Evolutionary conservation across 2,888 invertebrate genomes (phyloP), one percentile per base, ranked within the genome.

Genomic region (Lymantria monacha): DNA sequence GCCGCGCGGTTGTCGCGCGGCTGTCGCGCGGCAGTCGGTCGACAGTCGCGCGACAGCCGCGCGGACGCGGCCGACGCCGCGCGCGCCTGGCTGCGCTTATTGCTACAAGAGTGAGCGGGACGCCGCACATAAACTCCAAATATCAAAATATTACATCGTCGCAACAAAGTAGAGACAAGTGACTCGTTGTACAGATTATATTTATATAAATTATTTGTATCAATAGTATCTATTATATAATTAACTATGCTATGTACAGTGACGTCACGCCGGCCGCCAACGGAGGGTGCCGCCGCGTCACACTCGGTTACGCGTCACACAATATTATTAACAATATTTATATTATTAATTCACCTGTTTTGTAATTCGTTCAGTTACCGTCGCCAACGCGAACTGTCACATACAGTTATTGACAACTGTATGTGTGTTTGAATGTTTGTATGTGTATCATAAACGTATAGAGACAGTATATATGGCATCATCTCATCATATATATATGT

Each of bases 321-420:
- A 66, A 75, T 63, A 61, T 64, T 62, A 63, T 62, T 69, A 65
- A 69, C 59, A 66, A 71, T 72, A 64, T 56, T 60, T 72, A 72
- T 70, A 57, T 70, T 72, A 66, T 65, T n/a, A n/a, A n/a, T 76
- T 77, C 53, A 85, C 85, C 85, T 85, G 86, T 85, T 68, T 74
- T 72, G 72, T 85, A 87, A 87, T 87, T 87, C 87, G 87, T 86
- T 85, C 69, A 72, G 82, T 84, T 83, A 71, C 63, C 51, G 65
- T 59, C 46, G 57, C 56, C 48, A 51, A 57, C 46, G 57, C 56
- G 49, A 51, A 57, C 46, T 51, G n/a, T 63, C 54, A 64, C 47
- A 54, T 22, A 55, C 2, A 22, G 5, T 22, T 22, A 22, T 2
- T 22, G 5, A 5, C 22, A 22, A 22, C 3, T 22, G 22, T 5